Percentiles rank a stretch among this genome's conserved stretches.
Evolutionary conservation across 2,797 vertebrate species (phyloP).

Genomic region (Austrolebias charrua): DNA sequence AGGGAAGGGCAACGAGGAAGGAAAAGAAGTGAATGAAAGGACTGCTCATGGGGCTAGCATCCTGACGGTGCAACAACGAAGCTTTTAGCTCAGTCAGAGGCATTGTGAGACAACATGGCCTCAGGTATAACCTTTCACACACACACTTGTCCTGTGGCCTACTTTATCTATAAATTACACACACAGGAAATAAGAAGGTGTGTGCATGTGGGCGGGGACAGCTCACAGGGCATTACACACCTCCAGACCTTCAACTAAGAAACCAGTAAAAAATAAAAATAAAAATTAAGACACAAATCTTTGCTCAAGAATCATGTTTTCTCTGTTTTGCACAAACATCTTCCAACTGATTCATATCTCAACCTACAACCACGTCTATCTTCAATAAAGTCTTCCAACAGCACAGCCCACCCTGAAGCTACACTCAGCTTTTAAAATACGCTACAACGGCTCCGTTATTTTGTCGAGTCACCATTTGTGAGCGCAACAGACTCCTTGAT

Average conservation of each 20-base stretch:
- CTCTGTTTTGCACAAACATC: too few relatives aligned
- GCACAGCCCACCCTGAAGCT: neutral
- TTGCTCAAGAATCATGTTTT: too few relatives aligned
- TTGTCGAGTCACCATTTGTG: neutral
- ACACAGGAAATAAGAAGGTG: neutral
- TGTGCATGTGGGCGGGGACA: neutral
- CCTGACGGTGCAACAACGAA: slow-evolving; percentile 39
- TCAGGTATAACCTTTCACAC: slow-evolving; percentile 45
- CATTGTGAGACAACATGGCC: slow-evolving; percentile 48
- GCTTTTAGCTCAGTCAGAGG: slow-evolving; percentile 42
- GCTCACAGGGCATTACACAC: slow-evolving; percentile 39
- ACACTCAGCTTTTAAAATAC: neutral
- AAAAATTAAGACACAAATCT: neutral
- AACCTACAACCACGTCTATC: neutral
- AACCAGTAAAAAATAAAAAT: neutral
- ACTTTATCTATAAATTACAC: slow-evolving; percentile 31
- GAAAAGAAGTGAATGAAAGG: slow-evolving; percentile 7
- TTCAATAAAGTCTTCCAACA: neutral
- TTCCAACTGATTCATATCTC: too few relatives aligned
- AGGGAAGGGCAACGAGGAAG: slow-evolving; percentile 3
- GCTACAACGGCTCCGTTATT: neutral
- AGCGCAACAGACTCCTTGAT: neutral
- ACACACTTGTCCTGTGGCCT: slow-evolving; percentile 22
- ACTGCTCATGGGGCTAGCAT: slow-evolving; percentile 10
- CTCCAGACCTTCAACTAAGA: slow-evolving; percentile 25